Percentiles rank a stretch among this genome's conserved stretches.
Conservation (phyloP, 2,113 vertebrate species). For the Hucho hucho region DNA sequence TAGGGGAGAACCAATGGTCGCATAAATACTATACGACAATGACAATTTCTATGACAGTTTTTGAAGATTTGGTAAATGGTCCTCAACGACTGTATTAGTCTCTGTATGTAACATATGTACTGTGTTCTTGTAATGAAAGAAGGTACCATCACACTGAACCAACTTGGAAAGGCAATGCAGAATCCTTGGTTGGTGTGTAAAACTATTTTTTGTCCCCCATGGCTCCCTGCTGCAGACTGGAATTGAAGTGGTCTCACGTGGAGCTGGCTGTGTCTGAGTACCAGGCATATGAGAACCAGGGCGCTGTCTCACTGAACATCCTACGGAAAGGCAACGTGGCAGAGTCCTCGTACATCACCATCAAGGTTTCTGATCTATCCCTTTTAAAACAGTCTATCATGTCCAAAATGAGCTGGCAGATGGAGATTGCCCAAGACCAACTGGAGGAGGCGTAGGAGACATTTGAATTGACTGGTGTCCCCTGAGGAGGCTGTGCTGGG, state of each 20-base stretch:
- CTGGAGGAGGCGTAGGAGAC: conserved; percentile 91
- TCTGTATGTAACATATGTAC: too few relatives aligned
- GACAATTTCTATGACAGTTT: too few relatives aligned
- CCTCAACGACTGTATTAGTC: too few relatives aligned
- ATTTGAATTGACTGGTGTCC: conserved; percentile 87
- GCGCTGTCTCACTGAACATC: conserved; percentile 76
- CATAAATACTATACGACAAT: too few relatives aligned
- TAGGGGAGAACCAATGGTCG: neutral
- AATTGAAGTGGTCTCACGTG: conserved; percentile 85
- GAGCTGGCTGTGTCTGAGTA: conserved; percentile 77
- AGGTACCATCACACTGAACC: too few relatives aligned
- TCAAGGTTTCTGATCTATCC: conserved; percentile 76
- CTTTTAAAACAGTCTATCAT: conserved; percentile 43
- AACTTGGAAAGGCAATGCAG: too few relatives aligned
- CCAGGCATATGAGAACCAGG: conserved; percentile 79
- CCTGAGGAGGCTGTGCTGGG: conserved; percentile 86
- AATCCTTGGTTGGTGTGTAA: neutral
- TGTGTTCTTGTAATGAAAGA: neutral
- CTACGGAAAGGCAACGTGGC: conserved; percentile 76
- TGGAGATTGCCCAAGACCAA: conserved; percentile 82
- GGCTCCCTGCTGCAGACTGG: conserved; percentile 71
- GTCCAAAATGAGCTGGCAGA: conserved; percentile 84
- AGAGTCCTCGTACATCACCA: conserved; percentile 82
- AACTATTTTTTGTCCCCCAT: neutral
- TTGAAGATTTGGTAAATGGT: too few relatives aligned